Evolutionary conservation across 2,113 vertebrate genomes (phyloP).

Genomic region (Narcine bancroftii): DNA sequence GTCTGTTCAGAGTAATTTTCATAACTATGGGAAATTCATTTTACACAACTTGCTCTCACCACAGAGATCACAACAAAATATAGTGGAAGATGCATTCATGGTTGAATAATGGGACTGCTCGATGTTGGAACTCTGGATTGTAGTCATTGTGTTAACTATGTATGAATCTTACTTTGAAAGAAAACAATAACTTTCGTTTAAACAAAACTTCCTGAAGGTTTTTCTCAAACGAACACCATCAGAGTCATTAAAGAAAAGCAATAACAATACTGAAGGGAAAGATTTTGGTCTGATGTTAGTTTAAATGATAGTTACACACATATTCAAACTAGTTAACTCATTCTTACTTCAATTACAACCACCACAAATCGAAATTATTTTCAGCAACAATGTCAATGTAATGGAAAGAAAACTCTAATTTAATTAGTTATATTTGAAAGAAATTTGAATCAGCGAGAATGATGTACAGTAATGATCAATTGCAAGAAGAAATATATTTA

Average conservation of each 20-base stretch:
- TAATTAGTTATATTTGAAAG: neutral
- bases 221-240: neutral
- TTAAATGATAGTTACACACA: neutral
- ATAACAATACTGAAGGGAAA: neutral
- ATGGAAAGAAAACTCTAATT: neutral
- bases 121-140: no score
- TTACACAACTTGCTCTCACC: no score
- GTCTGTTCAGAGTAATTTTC: no score
- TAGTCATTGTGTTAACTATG: no score
- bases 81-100: no score
- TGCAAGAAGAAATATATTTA: neutral
- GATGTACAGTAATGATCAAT: neutral
- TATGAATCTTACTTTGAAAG: no score
- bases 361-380: conserved; percentile 22
- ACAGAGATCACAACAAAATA: no score
- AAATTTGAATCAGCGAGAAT: neutral
- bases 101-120: no score
- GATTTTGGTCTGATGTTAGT: neutral
- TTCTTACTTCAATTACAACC: neutral
- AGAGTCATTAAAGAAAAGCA: neutral
- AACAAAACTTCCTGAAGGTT: neutral
- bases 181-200: no score
- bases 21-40: no score
- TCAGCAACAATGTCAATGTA: neutral
- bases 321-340: neutral